phyloP scores from a whole-genome alignment of 2,888 invertebrate species.

The Ectobius pallidus region DNA sequence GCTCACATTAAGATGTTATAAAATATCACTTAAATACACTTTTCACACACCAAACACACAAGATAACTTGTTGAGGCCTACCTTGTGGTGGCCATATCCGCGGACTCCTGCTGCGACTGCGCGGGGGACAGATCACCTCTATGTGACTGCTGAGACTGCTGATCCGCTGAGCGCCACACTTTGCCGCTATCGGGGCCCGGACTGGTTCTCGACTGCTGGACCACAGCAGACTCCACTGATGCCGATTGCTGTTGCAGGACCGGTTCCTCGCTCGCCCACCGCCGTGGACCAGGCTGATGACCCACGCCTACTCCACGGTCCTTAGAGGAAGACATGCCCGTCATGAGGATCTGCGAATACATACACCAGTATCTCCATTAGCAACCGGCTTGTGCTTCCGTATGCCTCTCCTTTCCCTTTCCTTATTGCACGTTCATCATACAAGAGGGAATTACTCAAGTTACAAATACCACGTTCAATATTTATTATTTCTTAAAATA shows the following conservation, averaged over 20 bases:
- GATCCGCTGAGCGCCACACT: neutral
- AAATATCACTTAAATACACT: too few relatives aligned
- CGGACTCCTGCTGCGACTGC: slow-evolving; percentile 23
- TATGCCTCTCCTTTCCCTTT: too few relatives aligned
- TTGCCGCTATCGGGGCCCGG: slow-evolving; percentile 29
- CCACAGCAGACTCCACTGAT: slow-evolving; percentile 58
- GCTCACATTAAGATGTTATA: too few relatives aligned
- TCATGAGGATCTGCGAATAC: neutral
- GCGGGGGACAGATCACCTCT: slow-evolving; percentile 1
- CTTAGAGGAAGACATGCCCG: slow-evolving; percentile 23
- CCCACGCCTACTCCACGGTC: slow-evolving; percentile 51
- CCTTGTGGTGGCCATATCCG: slow-evolving; percentile 40
- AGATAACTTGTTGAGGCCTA: slow-evolving; percentile 18
- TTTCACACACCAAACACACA: too few relatives aligned
- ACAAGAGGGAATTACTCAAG: too few relatives aligned
- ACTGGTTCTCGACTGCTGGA: slow-evolving; percentile 47
- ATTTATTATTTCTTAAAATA: too few relatives aligned
- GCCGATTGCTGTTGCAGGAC: slow-evolving; percentile 54
- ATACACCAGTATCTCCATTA: neutral
- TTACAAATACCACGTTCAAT: too few relatives aligned
- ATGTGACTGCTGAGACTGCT: neutral
- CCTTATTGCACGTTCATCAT: too few relatives aligned
- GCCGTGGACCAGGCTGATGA: slow-evolving; percentile 50
- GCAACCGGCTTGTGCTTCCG: neutral
- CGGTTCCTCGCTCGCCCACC: slow-evolving; percentile 45